Conservation (phyloP, 2,888 invertebrate species). For the Argynnis bischoffii region DNA sequence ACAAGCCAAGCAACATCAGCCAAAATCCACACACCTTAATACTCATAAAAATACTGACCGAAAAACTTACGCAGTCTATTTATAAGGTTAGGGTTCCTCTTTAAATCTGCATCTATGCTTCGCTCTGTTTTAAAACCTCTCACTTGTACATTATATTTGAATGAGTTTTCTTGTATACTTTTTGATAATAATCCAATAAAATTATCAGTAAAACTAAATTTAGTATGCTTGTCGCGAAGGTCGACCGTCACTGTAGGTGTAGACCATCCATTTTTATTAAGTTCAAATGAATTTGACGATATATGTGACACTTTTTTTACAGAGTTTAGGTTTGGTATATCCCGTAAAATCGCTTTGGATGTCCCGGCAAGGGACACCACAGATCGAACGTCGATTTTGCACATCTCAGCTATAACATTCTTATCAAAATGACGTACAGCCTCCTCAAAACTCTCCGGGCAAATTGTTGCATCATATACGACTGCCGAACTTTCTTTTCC, state of each 20-base stretch:
- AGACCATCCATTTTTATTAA: constrained; percentile 71
- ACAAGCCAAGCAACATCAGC: no score
- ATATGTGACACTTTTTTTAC: constrained; percentile 64
- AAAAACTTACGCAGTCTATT: constrained; percentile 84
- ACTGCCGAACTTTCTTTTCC: constrained; percentile 55
- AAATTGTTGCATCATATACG: constrained; percentile 61
- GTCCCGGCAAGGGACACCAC: constrained; percentile 51
- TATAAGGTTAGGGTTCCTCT: constrained; percentile 87
- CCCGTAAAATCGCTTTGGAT: constrained; percentile 43
- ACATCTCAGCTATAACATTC: constrained; percentile 69
- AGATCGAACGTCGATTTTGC: constrained; percentile 57
- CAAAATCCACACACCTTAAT: constrained; percentile 24
- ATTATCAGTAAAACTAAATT: constrained; percentile 59
- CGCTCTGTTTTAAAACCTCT: constrained; percentile 92
- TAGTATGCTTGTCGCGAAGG: constrained; percentile 50
- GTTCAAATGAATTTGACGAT: constrained; percentile 67
- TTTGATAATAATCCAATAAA: constrained; percentile 57
- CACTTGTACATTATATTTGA: constrained; percentile 77
- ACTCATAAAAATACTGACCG: constrained; percentile 57
- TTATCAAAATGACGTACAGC: constrained; percentile 70
- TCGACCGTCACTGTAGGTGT: constrained; percentile 56
- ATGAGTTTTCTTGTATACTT: constrained; percentile 49
- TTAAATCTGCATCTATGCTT: constrained; percentile 85
- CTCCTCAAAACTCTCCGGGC: constrained; percentile 70
- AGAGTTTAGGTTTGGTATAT: constrained; percentile 50